Conservation (phyloP, 2,113 vertebrate species). For the Arenaria interpres region DNA sequence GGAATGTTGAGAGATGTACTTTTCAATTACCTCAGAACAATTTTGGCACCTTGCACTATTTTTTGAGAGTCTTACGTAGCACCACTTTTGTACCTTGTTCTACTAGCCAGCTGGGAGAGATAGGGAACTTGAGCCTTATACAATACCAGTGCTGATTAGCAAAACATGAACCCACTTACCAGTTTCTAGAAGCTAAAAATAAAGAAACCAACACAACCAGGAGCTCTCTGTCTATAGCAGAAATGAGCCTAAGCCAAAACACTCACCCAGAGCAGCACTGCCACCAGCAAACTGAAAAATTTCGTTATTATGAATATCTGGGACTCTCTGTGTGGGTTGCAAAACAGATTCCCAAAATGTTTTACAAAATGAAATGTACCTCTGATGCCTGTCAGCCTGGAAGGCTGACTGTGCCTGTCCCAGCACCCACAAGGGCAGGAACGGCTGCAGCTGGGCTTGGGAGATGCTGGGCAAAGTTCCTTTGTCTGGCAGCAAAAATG, state of each 20-base stretch:
- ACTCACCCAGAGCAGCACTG: background rate
- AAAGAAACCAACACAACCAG: background rate
- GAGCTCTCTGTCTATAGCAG: background rate
- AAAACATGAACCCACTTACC: background rate
- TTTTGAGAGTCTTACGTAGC: background rate
- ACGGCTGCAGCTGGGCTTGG: background rate
- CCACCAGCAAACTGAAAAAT: background rate
- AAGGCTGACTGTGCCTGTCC: background rate
- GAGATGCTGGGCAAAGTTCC: background rate
- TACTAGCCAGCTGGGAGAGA: background rate
- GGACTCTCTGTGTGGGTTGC: background rate
- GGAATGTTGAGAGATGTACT: constrained; percentile 6
- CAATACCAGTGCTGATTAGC: background rate
- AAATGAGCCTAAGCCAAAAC: background rate
- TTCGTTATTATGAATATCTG: background rate
- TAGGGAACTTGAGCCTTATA: background rate
- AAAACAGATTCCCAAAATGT: background rate
- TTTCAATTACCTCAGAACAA: background rate
- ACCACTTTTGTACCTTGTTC: background rate
- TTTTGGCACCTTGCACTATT: background rate
- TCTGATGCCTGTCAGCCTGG: background rate
- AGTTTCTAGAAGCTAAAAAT: background rate
- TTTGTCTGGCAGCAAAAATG: background rate
- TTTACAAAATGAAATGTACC: background rate
- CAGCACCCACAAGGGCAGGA: background rate